phyloP scores from a whole-genome alignment of 2,888 invertebrate genomes.

The Dicyrtoma fusca region DNA sequence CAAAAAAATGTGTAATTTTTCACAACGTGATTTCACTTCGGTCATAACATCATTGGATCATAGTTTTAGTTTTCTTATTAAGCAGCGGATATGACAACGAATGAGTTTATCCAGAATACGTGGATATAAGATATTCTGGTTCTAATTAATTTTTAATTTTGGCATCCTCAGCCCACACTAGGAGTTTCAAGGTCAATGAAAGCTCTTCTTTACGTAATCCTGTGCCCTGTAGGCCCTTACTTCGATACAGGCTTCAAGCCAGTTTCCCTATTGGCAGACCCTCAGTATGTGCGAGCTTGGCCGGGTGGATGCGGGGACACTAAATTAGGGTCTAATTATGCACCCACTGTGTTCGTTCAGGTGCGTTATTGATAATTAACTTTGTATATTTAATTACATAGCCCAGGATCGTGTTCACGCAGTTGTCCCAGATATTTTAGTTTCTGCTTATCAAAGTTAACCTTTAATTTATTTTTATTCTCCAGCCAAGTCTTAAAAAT shows the following conservation, averaged over 20 bases:
- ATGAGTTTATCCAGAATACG: no score
- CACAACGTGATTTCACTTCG: no score
- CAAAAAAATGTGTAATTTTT: no score
- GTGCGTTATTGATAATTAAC: slow-evolving; percentile 55
- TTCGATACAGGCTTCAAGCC: slow-evolving; percentile 74
- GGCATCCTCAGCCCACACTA: slow-evolving; percentile 76
- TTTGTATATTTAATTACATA: neutral
- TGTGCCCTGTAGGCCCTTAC: slow-evolving; percentile 92
- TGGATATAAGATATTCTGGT: no score
- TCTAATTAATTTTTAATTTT: no score
- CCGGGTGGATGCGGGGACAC: slow-evolving; percentile 88
- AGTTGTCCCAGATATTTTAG: no score
- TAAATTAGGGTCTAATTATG: slow-evolving; percentile 95
- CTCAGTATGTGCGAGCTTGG: slow-evolving; percentile 75
- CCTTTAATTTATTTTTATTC: neutral
- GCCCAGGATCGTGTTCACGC: neutral
- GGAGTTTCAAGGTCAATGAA: slow-evolving; percentile 85
- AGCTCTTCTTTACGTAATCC: slow-evolving; percentile 87
- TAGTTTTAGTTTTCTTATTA: no score
- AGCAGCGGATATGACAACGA: no score
- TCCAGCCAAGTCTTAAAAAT: no score
- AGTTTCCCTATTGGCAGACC: slow-evolving; percentile 89
- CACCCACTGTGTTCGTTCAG: slow-evolving; percentile 79
- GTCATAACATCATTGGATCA: no score
- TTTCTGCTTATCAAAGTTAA: neutral